Evolutionary conservation across 1,140 invertebrate species (phyloP).

Genomic region (Drosophila prosaltans): DNA sequence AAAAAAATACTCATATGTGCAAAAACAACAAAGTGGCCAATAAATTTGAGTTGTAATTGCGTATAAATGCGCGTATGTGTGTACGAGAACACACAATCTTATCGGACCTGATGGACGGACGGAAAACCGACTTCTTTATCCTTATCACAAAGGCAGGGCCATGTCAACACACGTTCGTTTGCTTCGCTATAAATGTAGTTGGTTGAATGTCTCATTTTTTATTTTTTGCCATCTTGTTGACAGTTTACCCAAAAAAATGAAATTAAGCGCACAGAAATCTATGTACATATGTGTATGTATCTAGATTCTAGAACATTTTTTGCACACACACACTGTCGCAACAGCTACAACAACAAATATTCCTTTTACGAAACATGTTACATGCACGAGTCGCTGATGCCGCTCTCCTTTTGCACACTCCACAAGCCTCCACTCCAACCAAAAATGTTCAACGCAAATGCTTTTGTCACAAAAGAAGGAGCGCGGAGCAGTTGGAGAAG

Average conservation of each 20-base stretch:
- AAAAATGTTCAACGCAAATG: slow-evolving; percentile 9
- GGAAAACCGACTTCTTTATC: slow-evolving; percentile 61
- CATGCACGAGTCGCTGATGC: slow-evolving; percentile 1
- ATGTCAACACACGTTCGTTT: slow-evolving; percentile 51
- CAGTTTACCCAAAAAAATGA: slow-evolving; percentile 18
- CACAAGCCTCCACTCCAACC: background rate
- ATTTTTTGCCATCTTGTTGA: slow-evolving; percentile 2
- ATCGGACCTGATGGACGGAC: slow-evolving; percentile 56
- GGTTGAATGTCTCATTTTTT: too few relatives aligned
- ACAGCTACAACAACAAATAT: slow-evolving; percentile 24
- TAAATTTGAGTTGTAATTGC: slow-evolving; percentile 14
- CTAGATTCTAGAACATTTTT: background rate
- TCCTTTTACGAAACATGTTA: slow-evolving; percentile 17
- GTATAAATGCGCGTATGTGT: slow-evolving; percentile 31
- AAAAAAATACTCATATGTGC: background rate
- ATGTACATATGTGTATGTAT: background rate
- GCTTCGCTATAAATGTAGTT: too few relatives aligned
- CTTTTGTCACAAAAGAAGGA: slow-evolving; percentile 9
- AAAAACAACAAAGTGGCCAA: slow-evolving; percentile 10
- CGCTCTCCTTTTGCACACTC: background rate
- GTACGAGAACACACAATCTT: slow-evolving; percentile 48
- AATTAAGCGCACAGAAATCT: slow-evolving; percentile 45
- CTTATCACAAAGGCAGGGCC: slow-evolving; percentile 34
- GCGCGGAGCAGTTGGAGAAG: background rate
- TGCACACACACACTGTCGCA: slow-evolving; percentile 23